Conservation (phyloP, 2,888 invertebrate genomes). For the Cheilosia vernalis region DNA sequence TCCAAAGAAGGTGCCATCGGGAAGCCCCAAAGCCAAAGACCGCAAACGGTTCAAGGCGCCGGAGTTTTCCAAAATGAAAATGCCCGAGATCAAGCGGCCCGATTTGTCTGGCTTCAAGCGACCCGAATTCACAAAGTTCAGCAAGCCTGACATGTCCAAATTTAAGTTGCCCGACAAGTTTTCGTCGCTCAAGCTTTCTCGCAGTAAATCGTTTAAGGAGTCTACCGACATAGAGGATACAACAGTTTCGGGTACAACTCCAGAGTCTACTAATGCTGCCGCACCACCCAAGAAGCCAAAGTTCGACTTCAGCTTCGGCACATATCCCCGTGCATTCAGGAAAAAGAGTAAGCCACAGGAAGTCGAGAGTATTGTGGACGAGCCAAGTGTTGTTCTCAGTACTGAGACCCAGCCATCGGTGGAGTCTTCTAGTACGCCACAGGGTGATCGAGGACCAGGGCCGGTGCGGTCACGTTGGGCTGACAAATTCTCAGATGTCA, state of each 20-base stretch:
- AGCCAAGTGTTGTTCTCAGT: slow-evolving; percentile 82
- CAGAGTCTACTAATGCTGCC: slow-evolving; percentile 85
- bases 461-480: slow-evolving; percentile 85
- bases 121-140: slow-evolving; percentile 85
- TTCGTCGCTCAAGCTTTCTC: slow-evolving; percentile 85
- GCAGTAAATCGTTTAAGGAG: slow-evolving; percentile 83
- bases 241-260: slow-evolving; percentile 78
- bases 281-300: slow-evolving; percentile 85
- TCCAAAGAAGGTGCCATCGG: slow-evolving; percentile 79
- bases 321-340: slow-evolving; percentile 89
- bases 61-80: slow-evolving; percentile 83
- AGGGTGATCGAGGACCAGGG: slow-evolving; percentile 85
- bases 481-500: slow-evolving; percentile 83
- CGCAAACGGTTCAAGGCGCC: slow-evolving; percentile 81
- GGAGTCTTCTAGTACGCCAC: slow-evolving; percentile 87
- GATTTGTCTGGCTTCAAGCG: slow-evolving; percentile 76
- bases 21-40: slow-evolving; percentile 81
- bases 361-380: slow-evolving; percentile 78
- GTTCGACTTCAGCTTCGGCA: slow-evolving; percentile 89
- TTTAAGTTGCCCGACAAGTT: slow-evolving; percentile 87
- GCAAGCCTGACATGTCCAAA: slow-evolving; percentile 86
- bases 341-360: slow-evolving; percentile 79
- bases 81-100: slow-evolving; percentile 82
- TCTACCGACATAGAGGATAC: slow-evolving; percentile 74
- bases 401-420: slow-evolving; percentile 86